A percentile compares a stretch with the other conserved stretches of the same genome.
Evolutionary conservation across 2,113 vertebrate species (phyloP).

Genomic region (Paraplagusia blochii): DNA sequence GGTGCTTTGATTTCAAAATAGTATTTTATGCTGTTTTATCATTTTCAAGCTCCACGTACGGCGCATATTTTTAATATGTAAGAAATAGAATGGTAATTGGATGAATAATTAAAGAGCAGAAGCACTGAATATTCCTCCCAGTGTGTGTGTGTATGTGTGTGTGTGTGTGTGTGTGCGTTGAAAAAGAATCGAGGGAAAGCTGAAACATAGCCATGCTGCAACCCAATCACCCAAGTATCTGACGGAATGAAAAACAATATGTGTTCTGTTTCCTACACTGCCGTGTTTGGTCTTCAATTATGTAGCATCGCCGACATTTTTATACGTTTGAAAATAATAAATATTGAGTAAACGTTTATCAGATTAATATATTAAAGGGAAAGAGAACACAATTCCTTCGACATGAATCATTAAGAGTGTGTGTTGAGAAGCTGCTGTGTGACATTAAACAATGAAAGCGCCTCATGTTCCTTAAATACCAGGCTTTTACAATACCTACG

Average conservation of each 20-base stretch:
- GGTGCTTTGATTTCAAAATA: constrained; percentile 74
- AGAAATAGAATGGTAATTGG: constrained; percentile 68
- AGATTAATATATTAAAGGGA: constrained; percentile 23
- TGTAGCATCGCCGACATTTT: constrained; percentile 5
- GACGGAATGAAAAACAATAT: constrained; percentile 33
- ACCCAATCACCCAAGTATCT: constrained; percentile 16
- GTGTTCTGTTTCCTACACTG: constrained; percentile 11
- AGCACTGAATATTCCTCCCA: constrained; percentile 69
- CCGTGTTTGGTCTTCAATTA: background rate
- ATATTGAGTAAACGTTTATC: constrained; percentile 36
- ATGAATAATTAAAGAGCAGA: constrained; percentile 74
- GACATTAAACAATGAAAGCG: constrained; percentile 64
- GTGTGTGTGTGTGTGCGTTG: constrained; percentile 37
- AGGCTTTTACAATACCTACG: constrained; percentile 78
- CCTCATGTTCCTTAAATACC: constrained; percentile 71
- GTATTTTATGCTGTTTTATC: constrained; percentile 79
- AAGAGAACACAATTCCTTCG: constrained; percentile 31
- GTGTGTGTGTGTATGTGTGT: constrained; percentile 36
- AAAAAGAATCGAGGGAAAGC: constrained; percentile 62
- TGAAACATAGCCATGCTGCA: constrained; percentile 33
- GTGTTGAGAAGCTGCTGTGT: constrained; percentile 41
- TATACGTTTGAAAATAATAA: constrained; percentile 17
- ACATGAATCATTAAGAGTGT: constrained; percentile 55
- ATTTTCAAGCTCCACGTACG: constrained; percentile 64
- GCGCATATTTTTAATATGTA: constrained; percentile 71